Evolutionary conservation across 2,888 invertebrate genomes (phyloP), one percentile per base, ranked within the genome.

Genomic region (Macrosiphum euphorbiae): DNA sequence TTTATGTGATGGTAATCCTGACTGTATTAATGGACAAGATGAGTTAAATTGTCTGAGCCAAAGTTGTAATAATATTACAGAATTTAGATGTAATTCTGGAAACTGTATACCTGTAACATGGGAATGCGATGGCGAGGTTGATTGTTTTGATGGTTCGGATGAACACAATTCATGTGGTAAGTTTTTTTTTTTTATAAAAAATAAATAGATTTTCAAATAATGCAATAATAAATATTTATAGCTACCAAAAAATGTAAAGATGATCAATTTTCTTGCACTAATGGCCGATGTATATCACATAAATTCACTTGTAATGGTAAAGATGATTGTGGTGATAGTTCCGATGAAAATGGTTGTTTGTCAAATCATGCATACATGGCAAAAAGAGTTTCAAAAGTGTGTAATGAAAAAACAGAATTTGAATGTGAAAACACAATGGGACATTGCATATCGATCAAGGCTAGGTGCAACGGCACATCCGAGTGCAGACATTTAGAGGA

Each of bases 401-500:
- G 94, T 78, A 94, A 94, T 44, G 87, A 92, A 87, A 61, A 91
- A 88, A 94, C 58, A 24, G 94, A 94, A 94, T 95, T 95, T 90
- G 95, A 91, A 61, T 96, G 96, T 91, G 90, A 93, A 7, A 94
- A 94, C 20, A 95, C 95, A 35, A 94, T 95, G 16, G 94, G 94
- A 55, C 88, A 88, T n/a, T 96, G 96, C 94, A 90, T 96, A 86
- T 95, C 95, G 16, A 90, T 94, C 26, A 67, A 92, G 50, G 91
- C 92, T 24, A 97, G 97, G 55, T 98, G 97, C 95, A 97, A 97
- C 95, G 96, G 96, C 28, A 96, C 96, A 11, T 95, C 96, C 0
- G 98, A 98, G 94, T 98, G 98, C 95, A 97, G 97, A 0, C 96
- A 97, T 0, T 97, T 97, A 4, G 98, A 98, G 94, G 98, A 98